Evolutionary conservation across 2,888 invertebrate species (phyloP).

Genomic region (Pyrrhia umbra): DNA sequence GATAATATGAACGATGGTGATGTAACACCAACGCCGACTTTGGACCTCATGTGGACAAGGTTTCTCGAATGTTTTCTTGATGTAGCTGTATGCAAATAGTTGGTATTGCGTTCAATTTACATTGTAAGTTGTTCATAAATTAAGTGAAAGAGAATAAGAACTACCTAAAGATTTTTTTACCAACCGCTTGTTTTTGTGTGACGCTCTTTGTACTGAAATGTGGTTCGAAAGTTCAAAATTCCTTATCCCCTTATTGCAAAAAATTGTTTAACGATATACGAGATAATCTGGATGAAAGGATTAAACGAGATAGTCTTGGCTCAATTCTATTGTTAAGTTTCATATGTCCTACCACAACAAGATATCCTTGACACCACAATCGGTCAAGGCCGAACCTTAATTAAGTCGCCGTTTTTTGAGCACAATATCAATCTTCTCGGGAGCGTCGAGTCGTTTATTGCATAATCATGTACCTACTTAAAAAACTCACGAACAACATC

Average conservation of each 20-base stretch:
- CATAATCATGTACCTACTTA: not conserved
- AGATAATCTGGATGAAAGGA: no score
- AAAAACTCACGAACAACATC: no score
- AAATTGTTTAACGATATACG: no score
- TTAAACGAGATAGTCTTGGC: no score
- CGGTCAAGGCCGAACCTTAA: slow-evolving; percentile 7
- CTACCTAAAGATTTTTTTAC: no score
- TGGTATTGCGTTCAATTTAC: no score
- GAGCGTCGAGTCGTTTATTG: not conserved
- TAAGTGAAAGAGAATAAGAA: not conserved
- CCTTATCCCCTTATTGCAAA: no score
- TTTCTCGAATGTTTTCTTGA: slow-evolving; percentile 11
- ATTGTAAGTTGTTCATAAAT: no score
- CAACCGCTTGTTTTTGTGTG: no score
- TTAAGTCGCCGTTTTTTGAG: not conserved
- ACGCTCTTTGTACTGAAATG: no score
- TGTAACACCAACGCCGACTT: slow-evolving; percentile 4
- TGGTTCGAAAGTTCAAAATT: no score
- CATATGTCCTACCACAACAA: not conserved
- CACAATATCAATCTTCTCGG: not conserved
- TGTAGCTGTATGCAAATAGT: slow-evolving; percentile 8
- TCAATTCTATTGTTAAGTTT: not conserved
- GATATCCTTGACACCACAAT: slow-evolving; percentile 16
- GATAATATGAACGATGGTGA: not conserved
- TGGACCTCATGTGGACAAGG: slow-evolving; percentile 4